Conservation (phyloP, 2,797 vertebrate species). For the Rallus crepitans region DNA sequence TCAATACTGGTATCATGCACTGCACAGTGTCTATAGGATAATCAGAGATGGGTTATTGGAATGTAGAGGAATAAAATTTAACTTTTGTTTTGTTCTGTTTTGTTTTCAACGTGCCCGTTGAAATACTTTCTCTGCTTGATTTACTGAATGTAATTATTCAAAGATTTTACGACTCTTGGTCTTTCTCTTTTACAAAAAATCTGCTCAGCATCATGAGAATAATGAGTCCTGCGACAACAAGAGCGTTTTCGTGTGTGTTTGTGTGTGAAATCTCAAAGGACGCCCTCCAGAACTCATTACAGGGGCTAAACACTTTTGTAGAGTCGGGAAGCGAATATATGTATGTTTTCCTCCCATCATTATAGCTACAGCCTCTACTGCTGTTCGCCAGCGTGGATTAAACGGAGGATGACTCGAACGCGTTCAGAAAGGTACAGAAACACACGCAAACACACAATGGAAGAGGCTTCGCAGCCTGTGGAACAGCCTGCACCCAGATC, state of each 20-base stretch:
- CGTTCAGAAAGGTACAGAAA: conserved; percentile 5
- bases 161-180: not conserved
- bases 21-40: not conserved
- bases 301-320: conserved; percentile 11
- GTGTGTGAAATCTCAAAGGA: not conserved
- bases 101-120: not conserved
- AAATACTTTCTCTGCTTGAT: not conserved
- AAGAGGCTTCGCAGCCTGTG: conserved; percentile 63
- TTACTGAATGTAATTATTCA: not conserved
- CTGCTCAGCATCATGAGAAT: not conserved
- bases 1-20: not conserved
- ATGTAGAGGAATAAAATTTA: not conserved
- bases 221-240: not conserved
- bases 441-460: conserved; percentile 50
- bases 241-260: not conserved
- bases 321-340: not conserved
- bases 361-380: not conserved
- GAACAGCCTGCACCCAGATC: conserved; percentile 58
- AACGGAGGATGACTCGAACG: not conserved
- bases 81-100: not conserved
- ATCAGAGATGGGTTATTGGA: not conserved
- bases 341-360: not conserved
- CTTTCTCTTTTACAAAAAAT: conserved; percentile 8
- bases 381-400: not conserved
- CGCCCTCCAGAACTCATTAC: not conserved